These are phyloP conservation scores for Conus betulinus DNA, from an alignment of 1,140 invertebrate genomes.

Conservation along the genomic window DNA sequence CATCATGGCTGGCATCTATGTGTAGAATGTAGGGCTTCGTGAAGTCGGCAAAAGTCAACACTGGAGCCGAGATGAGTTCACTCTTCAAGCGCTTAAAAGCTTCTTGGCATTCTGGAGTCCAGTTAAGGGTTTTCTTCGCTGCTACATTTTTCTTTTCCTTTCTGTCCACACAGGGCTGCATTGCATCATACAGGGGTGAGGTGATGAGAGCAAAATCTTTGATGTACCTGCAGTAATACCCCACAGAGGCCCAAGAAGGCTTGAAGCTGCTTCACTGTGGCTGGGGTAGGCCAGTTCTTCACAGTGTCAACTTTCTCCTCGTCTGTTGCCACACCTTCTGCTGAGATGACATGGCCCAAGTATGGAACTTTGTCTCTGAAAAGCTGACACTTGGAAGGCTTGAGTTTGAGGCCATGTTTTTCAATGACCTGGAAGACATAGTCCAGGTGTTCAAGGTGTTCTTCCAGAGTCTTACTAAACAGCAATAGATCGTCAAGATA, in stretches of 20 bases:
- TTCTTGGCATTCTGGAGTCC: too few species aligned
- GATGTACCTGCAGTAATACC: too few species aligned
- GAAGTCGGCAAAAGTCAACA: slow-evolving; percentile 43
- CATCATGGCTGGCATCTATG: background rate
- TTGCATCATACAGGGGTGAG: too few species aligned
- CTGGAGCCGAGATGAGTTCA: slow-evolving; percentile 29
- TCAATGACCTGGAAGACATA: slow-evolving; percentile 53
- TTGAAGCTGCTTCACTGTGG: slow-evolving; percentile 68
- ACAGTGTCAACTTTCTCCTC: slow-evolving; percentile 74
- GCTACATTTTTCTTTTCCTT: too few species aligned
- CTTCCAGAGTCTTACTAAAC: too few species aligned
- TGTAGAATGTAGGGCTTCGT: slow-evolving; percentile 35
- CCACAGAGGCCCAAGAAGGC: slow-evolving; percentile 76
- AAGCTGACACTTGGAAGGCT: slow-evolving; percentile 47
- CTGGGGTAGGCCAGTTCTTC: slow-evolving; percentile 54
- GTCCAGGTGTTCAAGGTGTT: slow-evolving; percentile 42
- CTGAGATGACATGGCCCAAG: slow-evolving; percentile 34
- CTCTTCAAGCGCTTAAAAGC: background rate
- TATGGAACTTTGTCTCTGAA: slow-evolving; percentile 18
- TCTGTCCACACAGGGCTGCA: too few species aligned
- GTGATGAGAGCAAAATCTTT: too few species aligned
- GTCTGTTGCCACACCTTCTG: too few species aligned
- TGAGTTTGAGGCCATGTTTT: slow-evolving; percentile 48
- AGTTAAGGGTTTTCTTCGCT: too few species aligned
- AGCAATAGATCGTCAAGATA: too few species aligned